Evolutionary conservation across 2,113 vertebrate genomes (phyloP).

Genomic region (Actenoides hombroni): DNA sequence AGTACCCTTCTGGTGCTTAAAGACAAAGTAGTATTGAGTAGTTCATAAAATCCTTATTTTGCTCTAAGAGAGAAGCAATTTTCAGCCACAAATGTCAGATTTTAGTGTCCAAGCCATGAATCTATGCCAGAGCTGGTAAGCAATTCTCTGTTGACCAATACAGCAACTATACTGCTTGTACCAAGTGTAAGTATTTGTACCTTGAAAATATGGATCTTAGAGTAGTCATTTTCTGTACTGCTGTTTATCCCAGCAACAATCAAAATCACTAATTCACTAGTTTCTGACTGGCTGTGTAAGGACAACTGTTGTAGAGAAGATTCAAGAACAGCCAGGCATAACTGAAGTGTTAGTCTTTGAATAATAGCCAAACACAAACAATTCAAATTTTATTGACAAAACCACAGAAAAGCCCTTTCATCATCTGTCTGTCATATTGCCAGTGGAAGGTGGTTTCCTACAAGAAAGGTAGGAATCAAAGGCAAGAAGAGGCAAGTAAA

Average conservation of each 20-base stretch:
- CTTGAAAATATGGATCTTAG: background rate
- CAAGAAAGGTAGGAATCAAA: slow-evolving; percentile 4
- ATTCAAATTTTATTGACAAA: background rate
- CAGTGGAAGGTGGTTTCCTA: slow-evolving; percentile 27
- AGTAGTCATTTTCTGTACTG: background rate
- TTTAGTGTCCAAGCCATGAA: background rate
- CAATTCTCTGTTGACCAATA: background rate
- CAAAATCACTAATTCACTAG: background rate
- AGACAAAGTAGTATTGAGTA: background rate
- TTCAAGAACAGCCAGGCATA: background rate
- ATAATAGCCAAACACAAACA: background rate
- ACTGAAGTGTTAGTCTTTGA: background rate
- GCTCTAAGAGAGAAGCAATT: background rate
- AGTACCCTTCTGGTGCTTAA: background rate
- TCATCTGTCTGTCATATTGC: background rate
- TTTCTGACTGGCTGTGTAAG: background rate
- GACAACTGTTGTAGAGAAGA: background rate
- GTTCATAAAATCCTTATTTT: slow-evolving; percentile 21
- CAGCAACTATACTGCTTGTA: background rate
- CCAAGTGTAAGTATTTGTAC: background rate
- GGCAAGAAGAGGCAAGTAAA: slow-evolving; percentile 32
- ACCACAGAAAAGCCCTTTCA: background rate
- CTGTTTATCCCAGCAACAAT: slow-evolving; percentile 1
- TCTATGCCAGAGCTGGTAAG: background rate
- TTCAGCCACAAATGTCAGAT: background rate